Percentiles rank a stretch among this genome's conserved stretches.
These are phyloP conservation scores for Eumerus sabulonum DNA, from an alignment of 2,888 invertebrate genomes.

Conservation along the genomic window DNA sequence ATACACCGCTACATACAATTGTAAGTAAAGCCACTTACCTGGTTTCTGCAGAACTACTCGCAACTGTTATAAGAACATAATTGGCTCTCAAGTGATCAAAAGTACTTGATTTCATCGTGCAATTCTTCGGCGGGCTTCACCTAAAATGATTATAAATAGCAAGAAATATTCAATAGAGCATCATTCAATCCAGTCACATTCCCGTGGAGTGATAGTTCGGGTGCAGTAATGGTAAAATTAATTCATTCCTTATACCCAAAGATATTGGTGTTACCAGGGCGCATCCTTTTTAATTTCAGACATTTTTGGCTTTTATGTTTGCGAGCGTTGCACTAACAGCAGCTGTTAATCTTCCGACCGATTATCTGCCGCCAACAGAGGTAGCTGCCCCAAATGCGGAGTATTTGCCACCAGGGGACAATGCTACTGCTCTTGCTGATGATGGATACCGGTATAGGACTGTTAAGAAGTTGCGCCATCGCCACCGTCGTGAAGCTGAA, in stretches of 20 bases:
- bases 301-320: constrained; percentile 21
- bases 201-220: background rate
- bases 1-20: too few relatives aligned
- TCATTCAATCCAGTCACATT: background rate
- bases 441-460: constrained; percentile 72
- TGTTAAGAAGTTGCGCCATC: constrained; percentile 53
- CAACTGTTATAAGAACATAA: too few relatives aligned
- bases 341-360: constrained; percentile 72
- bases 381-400: constrained; percentile 40
- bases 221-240: constrained; percentile 6
- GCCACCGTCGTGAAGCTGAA: background rate
- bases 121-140: too few relatives aligned
- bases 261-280: background rate
- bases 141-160: too few relatives aligned
- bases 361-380: constrained; percentile 28
- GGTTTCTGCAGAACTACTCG: too few relatives aligned
- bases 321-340: constrained; percentile 66
- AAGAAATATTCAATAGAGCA: background rate
- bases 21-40: too few relatives aligned
- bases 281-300: constrained; percentile 16
- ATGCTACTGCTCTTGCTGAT: constrained; percentile 38
- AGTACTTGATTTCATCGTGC: too few relatives aligned
- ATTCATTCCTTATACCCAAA: background rate
- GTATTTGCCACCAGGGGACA: constrained; percentile 18
- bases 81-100: too few relatives aligned